Evolutionary conservation across 37 sponge, comb jelly and placozoan genomes (phyloP).

Genomic region (Oopsacas minuta): DNA sequence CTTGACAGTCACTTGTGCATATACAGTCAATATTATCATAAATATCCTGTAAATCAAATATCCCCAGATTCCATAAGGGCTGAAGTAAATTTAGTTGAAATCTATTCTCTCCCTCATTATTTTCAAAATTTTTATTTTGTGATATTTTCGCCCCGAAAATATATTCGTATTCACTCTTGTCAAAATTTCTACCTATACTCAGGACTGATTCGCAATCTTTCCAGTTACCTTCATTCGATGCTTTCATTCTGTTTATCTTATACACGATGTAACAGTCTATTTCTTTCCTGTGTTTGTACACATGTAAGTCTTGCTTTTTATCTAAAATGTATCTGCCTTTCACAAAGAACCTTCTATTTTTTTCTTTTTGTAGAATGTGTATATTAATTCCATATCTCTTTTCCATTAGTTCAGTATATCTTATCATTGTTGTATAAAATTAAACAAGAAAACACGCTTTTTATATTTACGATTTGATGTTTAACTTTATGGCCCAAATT

Average conservation of each 20-base stretch:
- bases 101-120: too few species aligned
- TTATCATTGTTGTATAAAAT: not conserved
- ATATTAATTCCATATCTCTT: not conserved
- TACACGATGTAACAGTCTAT: not conserved
- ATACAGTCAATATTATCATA: not conserved
- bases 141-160: too few species aligned
- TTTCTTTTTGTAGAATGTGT: not conserved
- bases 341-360: not conserved
- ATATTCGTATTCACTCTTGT: not conserved
- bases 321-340: not conserved
- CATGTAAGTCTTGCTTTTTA: not conserved
- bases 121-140: too few species aligned
- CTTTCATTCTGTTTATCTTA: not conserved
- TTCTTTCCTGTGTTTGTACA: not conserved
- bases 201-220: not conserved
- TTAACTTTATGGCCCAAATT: too few species aligned
- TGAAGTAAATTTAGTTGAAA: not conserved
- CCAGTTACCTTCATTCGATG: not conserved
- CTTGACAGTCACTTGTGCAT: not conserved
- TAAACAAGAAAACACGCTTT: too few species aligned
- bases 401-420: not conserved
- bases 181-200: not conserved
- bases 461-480: too few species aligned
- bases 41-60: not conserved
- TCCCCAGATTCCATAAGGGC: not conserved